phyloP scores from a whole-genome alignment of 1,140 invertebrate species.

The Delia radicum region DNA sequence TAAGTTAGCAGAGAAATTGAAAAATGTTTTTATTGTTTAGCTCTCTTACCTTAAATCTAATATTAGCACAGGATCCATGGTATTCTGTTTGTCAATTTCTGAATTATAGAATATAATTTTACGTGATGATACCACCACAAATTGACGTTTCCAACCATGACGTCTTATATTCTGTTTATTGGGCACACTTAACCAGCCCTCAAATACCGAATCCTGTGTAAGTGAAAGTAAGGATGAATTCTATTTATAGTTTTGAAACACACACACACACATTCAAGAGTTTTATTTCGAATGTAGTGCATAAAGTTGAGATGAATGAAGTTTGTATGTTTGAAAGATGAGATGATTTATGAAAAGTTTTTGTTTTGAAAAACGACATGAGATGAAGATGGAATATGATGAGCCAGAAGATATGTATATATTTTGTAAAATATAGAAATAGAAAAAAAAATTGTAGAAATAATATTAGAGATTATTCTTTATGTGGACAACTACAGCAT shows the following conservation, averaged over 20 bases:
- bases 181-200: conserved; percentile 94
- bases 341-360: not conserved
- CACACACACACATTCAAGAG: not conserved
- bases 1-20: not conserved
- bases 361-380: not conserved
- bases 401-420: not conserved
- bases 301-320: not conserved
- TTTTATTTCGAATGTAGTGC: not conserved
- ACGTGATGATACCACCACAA: conserved; percentile 93
- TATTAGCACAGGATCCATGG: conserved; percentile 86
- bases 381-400: not conserved
- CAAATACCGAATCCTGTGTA: conserved; percentile 72
- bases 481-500: no score
- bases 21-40: not conserved
- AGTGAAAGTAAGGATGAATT: conserved; percentile 54
- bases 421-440: not conserved
- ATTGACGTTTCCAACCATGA: conserved; percentile 96
- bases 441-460: conserved; percentile 4
- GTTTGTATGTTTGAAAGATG: not conserved
- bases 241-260: conserved; percentile 33
- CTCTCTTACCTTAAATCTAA: conserved; percentile 82
- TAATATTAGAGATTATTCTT: not conserved
- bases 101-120: conserved; percentile 98
- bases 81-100: conserved; percentile 91
- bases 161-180: conserved; percentile 93